A percentile compares a stretch with the other conserved stretches of the same genome.
These are phyloP conservation scores for Burhinus oedicnemus DNA, from an alignment of 2,113 vertebrate species.

Conservation along the genomic window DNA sequence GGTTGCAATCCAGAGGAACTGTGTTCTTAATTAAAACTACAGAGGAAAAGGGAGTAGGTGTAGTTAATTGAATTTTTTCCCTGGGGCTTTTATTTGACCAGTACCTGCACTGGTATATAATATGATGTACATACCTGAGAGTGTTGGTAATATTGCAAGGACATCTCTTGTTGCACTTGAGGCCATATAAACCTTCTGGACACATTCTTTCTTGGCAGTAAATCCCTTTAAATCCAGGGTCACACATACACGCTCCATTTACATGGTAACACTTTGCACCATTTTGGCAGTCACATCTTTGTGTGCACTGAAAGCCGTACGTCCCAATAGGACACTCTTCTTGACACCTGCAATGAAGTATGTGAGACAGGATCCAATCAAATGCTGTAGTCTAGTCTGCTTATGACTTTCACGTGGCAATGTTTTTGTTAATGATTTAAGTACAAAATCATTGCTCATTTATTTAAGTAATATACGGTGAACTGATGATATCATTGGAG, in stretches of 20 bases:
- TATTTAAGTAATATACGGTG: neutral
- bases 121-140: constrained; percentile 78
- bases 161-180: constrained; percentile 91
- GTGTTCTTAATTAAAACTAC: neutral
- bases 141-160: constrained; percentile 90
- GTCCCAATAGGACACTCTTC: constrained; percentile 95
- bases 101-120: neutral
- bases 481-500: neutral
- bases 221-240: constrained; percentile 91
- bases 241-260: constrained; percentile 90
- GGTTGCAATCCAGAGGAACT: neutral
- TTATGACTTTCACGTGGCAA: neutral
- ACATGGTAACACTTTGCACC: constrained; percentile 93
- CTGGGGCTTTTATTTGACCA: neutral
- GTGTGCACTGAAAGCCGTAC: constrained; percentile 88
- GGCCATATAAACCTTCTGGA: constrained; percentile 88
- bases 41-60: neutral
- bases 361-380: neutral
- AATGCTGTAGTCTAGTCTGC: neutral
- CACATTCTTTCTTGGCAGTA: constrained; percentile 95
- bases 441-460: neutral
- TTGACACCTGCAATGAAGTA: constrained; percentile 84
- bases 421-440: neutral
- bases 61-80: neutral
- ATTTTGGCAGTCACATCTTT: constrained; percentile 93